Conservation (phyloP, 1,140 invertebrate species). For the Pogonognathellus flavescens region DNA sequence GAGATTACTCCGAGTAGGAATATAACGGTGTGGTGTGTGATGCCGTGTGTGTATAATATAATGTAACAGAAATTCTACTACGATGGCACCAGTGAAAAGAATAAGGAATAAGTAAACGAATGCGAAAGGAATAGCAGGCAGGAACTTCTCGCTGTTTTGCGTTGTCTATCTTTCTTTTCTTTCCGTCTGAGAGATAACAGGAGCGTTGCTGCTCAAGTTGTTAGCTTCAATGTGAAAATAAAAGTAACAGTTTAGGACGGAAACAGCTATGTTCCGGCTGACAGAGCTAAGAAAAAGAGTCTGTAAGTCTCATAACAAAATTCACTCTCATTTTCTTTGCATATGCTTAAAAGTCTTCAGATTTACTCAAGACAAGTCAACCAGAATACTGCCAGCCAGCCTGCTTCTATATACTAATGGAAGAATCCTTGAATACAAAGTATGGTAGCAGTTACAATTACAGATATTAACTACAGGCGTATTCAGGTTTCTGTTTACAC, state of each 20-base stretch:
- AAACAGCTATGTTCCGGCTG: conserved; percentile 36
- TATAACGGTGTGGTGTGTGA: too few species aligned
- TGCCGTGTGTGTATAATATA: too few species aligned
- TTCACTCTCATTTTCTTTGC: conserved; percentile 52
- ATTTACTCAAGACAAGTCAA: neutral
- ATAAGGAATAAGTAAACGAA: neutral
- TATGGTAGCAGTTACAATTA: too few species aligned
- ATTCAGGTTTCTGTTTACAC: too few species aligned
- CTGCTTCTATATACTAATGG: neutral
- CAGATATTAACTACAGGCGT: too few species aligned
- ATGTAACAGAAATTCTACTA: neutral
- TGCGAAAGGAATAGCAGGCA: neutral
- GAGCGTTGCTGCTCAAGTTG: conserved; percentile 25
- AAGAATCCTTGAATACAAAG: too few species aligned
- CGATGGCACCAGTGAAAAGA: neutral
- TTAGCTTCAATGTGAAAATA: conserved; percentile 50
- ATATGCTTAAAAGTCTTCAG: conserved; percentile 39
- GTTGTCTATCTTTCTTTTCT: conserved; percentile 48
- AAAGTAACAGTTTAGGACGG: conserved; percentile 50
- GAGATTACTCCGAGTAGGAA: too few species aligned
- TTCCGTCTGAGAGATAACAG: conserved; percentile 15
- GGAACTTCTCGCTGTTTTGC: conserved; percentile 36
- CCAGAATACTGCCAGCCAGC: neutral
- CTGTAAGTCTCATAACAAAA: conserved; percentile 48
- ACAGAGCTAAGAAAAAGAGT: conserved; percentile 53